Evolutionary conservation across 2,888 invertebrate species (phyloP).

Genomic region (Pteria penguin): DNA sequence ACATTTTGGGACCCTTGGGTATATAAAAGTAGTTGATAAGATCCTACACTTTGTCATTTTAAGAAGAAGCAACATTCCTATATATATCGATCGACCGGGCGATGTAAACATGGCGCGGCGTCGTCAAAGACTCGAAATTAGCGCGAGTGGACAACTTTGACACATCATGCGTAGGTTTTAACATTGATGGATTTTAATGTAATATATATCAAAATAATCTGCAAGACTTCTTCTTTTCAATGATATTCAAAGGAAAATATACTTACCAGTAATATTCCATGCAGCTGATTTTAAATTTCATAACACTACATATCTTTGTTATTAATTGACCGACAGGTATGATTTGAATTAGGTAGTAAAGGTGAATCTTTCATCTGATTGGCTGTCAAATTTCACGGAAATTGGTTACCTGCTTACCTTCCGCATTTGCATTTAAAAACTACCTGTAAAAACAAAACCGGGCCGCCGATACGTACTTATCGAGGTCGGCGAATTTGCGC

Average conservation of each 20-base stretch:
- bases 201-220: neutral
- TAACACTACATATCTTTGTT: neutral
- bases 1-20: too few species aligned
- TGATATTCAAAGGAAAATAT: neutral
- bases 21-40: too few species aligned
- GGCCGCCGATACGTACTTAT: neutral
- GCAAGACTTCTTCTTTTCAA: neutral
- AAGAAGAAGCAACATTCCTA: too few species aligned
- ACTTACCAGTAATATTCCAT: neutral
- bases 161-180: too few species aligned
- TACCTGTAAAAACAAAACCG: neutral
- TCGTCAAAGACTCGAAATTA: too few species aligned
- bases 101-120: too few species aligned
- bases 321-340: neutral
- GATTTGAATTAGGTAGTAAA: neutral
- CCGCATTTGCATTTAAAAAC: neutral
- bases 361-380: neutral
- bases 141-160: too few species aligned
- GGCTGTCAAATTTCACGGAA: neutral
- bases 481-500: neutral
- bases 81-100: too few species aligned
- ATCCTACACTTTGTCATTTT: too few species aligned
- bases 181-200: too few species aligned
- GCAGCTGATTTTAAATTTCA: neutral
- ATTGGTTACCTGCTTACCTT: neutral